Evolutionary conservation across 2,797 vertebrate species (phyloP).

Genomic region (Ptychadena robeensis): DNA sequence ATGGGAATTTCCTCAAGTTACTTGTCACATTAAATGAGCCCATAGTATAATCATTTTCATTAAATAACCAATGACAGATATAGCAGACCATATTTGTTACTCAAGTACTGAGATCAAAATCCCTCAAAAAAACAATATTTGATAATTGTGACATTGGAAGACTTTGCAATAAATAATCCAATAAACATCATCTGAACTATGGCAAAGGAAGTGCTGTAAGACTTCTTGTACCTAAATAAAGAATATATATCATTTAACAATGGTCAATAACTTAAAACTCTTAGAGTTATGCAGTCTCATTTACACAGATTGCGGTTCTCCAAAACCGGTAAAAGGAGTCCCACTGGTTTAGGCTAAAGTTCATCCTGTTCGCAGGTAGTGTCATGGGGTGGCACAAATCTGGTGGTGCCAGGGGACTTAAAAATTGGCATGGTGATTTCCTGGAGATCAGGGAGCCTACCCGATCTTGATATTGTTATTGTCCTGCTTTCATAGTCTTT

Average conservation of each 20-base stretch:
- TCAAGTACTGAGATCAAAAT: background rate
- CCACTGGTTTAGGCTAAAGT: constrained; percentile 65
- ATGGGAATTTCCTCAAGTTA: background rate
- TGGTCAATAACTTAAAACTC: constrained; percentile 78
- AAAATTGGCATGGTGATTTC: constrained; percentile 89
- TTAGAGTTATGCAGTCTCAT: constrained; percentile 62
- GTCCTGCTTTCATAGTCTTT: constrained; percentile 86
- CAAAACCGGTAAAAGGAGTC: constrained; percentile 1
- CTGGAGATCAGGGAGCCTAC: constrained; percentile 88
- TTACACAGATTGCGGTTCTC: constrained; percentile 31
- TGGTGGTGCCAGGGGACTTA: constrained; percentile 78
- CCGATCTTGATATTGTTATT: constrained; percentile 85
- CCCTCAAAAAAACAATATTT: background rate
- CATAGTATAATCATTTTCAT: background rate
- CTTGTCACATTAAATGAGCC: background rate
- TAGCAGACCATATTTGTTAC: background rate
- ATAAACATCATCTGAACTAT: constrained; percentile 21
- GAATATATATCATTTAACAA: constrained; percentile 61
- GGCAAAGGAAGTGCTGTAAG: constrained; percentile 31
- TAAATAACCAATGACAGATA: background rate
- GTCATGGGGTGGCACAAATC: constrained; percentile 78
- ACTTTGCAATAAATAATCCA: constrained; percentile 48
- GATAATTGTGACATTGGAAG: constrained; percentile 27
- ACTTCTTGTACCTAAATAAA: constrained; percentile 53
- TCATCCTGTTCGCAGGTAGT: constrained; percentile 71